A percentile compares a stretch with the other conserved stretches of the same genome.
Conservation (phyloP, 2,888 invertebrate species). For the Pantelozetes paolii region DNA sequence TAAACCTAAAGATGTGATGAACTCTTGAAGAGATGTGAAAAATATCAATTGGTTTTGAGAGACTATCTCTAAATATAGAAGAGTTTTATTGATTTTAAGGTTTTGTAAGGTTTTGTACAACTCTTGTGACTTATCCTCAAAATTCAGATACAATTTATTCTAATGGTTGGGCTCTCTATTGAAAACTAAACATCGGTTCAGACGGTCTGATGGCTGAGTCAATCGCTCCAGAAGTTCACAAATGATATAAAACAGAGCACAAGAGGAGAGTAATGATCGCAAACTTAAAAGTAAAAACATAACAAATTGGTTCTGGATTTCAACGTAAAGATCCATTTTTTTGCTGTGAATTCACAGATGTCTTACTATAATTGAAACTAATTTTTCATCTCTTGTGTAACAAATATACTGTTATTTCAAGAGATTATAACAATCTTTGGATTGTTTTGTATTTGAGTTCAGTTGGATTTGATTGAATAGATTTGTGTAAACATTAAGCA, state of each 20-base stretch:
- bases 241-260: constrained; percentile 6
- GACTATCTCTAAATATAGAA: constrained; percentile 5
- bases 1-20: not conserved
- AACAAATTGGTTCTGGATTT: not conserved
- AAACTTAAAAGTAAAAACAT: not conserved
- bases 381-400: not conserved
- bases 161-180: not conserved
- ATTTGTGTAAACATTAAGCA: too few species aligned
- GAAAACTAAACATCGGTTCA: constrained; percentile 2
- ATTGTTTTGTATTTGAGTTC: too few species aligned
- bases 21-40: not conserved
- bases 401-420: too few species aligned
- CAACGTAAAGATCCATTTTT: not conserved
- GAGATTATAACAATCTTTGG: too few species aligned
- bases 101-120: not conserved
- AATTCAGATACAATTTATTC: not conserved
- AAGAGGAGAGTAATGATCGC: constrained; percentile 3
- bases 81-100: not conserved
- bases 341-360: not conserved
- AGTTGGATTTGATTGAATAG: too few species aligned
- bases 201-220: not conserved
- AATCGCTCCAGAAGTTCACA: not conserved
- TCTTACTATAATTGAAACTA: not conserved
- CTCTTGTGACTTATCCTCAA: not conserved
- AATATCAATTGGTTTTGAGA: constrained; percentile 14